Conservation (phyloP, 92 coral and sea anemone species). For the Zoanthus gigantus region DNA sequence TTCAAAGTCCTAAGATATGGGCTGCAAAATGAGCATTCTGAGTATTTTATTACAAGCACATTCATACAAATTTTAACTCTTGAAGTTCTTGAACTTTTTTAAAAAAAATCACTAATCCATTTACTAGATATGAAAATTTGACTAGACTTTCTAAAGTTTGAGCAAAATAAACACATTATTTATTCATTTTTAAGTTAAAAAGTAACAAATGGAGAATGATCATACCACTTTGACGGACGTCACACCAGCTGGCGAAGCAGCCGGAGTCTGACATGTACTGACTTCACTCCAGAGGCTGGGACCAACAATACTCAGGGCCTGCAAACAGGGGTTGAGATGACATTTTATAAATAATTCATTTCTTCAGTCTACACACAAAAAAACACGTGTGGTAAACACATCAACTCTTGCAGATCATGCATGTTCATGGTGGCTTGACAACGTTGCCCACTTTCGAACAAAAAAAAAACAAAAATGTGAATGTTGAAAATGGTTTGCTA, state of each 20-base stretch:
- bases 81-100: neutral
- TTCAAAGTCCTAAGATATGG: too few species aligned
- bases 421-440: too few species aligned
- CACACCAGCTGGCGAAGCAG: constrained; percentile 95
- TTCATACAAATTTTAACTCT: neutral
- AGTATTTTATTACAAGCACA: neutral
- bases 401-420: too few species aligned
- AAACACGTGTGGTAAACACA: too few species aligned
- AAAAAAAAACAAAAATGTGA: too few species aligned
- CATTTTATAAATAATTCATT: neutral
- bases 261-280: constrained; percentile 93
- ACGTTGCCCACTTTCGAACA: too few species aligned
- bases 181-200: neutral
- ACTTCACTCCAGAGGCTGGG: constrained; percentile 91
- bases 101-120: neutral
- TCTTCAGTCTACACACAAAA: too few species aligned
- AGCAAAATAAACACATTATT: neutral
- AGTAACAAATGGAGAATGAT: neutral
- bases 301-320: constrained; percentile 96
- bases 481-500: too few species aligned
- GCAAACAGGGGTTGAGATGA: constrained; percentile 1
- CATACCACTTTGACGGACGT: constrained; percentile 91
- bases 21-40: too few species aligned
- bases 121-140: neutral
- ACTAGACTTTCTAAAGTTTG: neutral